Percentiles rank a stretch among this genome's conserved stretches.
phyloP scores from a whole-genome alignment of 1,140 invertebrate species.

The Ridgeia piscesae region DNA sequence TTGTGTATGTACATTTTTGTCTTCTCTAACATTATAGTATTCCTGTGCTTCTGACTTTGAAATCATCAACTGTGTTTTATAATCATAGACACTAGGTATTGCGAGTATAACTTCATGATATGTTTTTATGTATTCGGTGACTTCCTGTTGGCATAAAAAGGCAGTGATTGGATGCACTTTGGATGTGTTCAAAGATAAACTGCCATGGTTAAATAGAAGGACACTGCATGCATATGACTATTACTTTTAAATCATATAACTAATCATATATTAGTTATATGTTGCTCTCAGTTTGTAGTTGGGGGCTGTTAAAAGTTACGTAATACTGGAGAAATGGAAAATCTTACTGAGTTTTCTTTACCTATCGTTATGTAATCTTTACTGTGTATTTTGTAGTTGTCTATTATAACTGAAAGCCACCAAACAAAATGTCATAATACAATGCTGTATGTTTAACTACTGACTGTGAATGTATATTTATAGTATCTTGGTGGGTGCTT shows the following conservation, averaged over 20 bases:
- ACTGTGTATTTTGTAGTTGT: not conserved
- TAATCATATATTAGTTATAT: not conserved
- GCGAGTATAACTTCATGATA: not conserved
- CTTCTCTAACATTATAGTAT: not conserved
- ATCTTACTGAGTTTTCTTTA: not conserved
- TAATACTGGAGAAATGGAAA: not conserved
- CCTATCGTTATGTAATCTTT: not conserved
- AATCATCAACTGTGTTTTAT: not conserved
- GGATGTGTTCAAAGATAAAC: not conserved
- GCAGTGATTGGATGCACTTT: not conserved
- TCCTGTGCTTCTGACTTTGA: not conserved
- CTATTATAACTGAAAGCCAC: not conserved
- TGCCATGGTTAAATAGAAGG: not conserved
- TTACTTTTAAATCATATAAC: not conserved
- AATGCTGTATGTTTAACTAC: not conserved
- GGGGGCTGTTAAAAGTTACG: not conserved
- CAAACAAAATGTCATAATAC: not conserved
- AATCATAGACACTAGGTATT: not conserved
- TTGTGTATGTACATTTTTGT: not conserved
- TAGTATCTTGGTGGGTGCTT: no score
- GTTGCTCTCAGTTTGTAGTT: not conserved
- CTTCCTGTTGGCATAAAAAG: not conserved
- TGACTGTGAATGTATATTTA: no score
- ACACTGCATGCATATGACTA: not conserved
- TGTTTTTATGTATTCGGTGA: not conserved